Conservation (phyloP, 2,888 invertebrate genomes). For the Leptinotarsa tumamoca region DNA sequence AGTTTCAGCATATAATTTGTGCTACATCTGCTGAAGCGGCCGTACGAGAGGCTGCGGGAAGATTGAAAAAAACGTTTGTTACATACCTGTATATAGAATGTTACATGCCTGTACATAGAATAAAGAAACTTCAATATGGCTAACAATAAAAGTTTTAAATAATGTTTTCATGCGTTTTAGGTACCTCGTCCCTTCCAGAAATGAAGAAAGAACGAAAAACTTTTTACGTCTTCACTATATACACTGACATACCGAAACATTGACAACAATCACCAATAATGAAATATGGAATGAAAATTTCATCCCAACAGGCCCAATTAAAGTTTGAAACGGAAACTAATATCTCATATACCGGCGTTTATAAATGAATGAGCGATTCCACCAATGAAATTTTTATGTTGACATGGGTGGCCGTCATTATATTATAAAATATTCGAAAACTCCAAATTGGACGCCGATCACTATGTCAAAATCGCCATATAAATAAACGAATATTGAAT, state of each 20-base stretch:
- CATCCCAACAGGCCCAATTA: not conserved
- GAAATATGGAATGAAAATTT: not conserved
- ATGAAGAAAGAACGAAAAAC: no score
- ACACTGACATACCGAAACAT: no score
- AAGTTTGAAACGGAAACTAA: no score
- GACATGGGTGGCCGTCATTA: constrained; percentile 32
- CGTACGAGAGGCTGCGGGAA: constrained; percentile 42
- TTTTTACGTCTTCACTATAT: no score
- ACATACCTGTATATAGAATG: no score
- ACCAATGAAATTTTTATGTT: constrained; percentile 35
- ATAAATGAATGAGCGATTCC: constrained; percentile 34
- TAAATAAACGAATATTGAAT: constrained; percentile 40
- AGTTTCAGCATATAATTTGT: constrained; percentile 47
- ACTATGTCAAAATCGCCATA: constrained; percentile 34
- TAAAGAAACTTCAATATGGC: no score
- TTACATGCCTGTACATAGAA: no score
- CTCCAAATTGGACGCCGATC: constrained; percentile 30
- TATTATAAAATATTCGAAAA: constrained; percentile 36
- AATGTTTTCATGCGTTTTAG: no score
- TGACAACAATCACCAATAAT: not conserved
- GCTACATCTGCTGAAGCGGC: constrained; percentile 37
- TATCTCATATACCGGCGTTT: constrained; percentile 2
- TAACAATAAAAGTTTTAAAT: no score
- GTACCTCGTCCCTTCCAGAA: no score
- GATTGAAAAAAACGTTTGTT: constrained; percentile 40